Base-by-base conservation (phyloP, 1,140 invertebrate species). In the Platorchestia sp. region DNA sequence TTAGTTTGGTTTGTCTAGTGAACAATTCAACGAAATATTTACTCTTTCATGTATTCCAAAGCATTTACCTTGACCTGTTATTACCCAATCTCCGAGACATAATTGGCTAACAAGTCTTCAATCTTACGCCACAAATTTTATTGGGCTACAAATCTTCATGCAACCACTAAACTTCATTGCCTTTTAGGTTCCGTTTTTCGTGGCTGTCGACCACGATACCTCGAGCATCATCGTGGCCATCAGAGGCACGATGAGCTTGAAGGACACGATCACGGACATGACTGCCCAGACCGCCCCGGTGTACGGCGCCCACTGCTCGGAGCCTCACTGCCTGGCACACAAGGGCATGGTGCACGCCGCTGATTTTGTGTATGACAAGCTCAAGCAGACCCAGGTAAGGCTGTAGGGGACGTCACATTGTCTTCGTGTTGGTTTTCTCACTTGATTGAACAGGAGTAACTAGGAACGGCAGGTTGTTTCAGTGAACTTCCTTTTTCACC, bases 181-280 rank as follows among this genome's bases (percentile, higher is more conserved):
- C 36, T 36, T 75, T 75, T 97, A 98, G 98, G 97, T 99, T 96
- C 99, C 99, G 90, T 99, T 99, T 97, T 99, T 98, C 97, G 98
- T 99, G 59, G 98, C 99, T 95, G 97, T 98, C 0, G 99, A 99
- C 97, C 98, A 99, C 97, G 98, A 98, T 96, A 98, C 98, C 0
- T 97, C 98, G 93, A 98, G 98, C 96, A 98, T 99, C 95, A 98
- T 99, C 16, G 98, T 99, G 45, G 98, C 98, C 0, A 98, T 99
- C 89, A 97, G 99, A 96, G 99, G 99, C 36, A 99, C 99, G 0
- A 98, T 99, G 95, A 99, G 99, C 0, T 97, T 99, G 36, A 97
- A 98, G 96, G 99, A 99, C 97, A 98, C 98, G n/a, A 98, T 99
- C 96, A 99, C 99, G 0, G 99, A 99, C 97, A 97, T 99, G 95